These are phyloP conservation scores for Corythoichthys intestinalis DNA, from an alignment of 2,113 vertebrate species.

Conservation along the genomic window DNA sequence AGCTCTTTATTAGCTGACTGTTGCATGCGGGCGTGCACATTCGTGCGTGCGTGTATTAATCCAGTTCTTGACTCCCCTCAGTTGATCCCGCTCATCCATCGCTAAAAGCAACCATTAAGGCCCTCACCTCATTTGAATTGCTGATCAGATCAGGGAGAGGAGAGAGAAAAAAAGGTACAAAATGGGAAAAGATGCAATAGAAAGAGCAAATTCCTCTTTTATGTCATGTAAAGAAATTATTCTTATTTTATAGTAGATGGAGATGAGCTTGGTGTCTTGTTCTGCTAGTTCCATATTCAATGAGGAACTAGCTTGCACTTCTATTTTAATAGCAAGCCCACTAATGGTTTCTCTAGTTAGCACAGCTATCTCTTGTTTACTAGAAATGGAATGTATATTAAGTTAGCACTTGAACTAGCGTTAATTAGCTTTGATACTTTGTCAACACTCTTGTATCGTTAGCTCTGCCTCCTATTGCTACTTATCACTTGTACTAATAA, in stretches of 20 bases:
- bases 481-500: background rate
- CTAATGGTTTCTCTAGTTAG: no score
- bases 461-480: no score
- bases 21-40: slow-evolving; percentile 8
- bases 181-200: slow-evolving; percentile 1
- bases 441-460: background rate
- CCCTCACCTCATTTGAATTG: slow-evolving; percentile 55
- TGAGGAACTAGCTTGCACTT: background rate
- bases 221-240: slow-evolving; percentile 3
- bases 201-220: slow-evolving; percentile 2
- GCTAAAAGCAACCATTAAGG: slow-evolving; percentile 55
- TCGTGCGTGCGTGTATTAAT: slow-evolving; percentile 34
- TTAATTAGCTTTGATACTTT: background rate
- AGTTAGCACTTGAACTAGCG: background rate
- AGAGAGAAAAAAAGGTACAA: slow-evolving; percentile 7
- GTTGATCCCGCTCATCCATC: slow-evolving; percentile 56
- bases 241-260: background rate
- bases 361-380: background rate
- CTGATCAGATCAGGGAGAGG: slow-evolving; percentile 37
- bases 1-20: slow-evolving; percentile 37
- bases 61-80: slow-evolving; percentile 52
- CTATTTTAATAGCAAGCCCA: background rate
- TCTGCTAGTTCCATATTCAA: background rate
- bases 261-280: background rate
- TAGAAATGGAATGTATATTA: background rate